phyloP scores from a whole-genome alignment of 2,797 vertebrate genomes.

The Oceanodroma leucorhoa region DNA sequence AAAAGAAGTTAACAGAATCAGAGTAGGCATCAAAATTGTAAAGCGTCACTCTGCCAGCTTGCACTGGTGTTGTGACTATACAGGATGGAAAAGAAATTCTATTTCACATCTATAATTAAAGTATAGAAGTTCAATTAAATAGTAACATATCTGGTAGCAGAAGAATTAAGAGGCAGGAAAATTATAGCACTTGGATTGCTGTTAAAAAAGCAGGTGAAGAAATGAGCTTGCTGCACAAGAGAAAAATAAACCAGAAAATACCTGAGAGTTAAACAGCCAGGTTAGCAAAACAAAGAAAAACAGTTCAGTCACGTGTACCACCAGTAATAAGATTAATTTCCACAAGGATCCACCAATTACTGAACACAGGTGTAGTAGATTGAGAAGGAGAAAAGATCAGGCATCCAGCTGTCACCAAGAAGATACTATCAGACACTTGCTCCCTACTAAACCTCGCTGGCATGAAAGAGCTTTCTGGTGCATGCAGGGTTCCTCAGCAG shows the following conservation, averaged over 20 bases:
- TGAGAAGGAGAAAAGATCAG: not conserved
- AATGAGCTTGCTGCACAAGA: not conserved
- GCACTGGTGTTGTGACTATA: not conserved
- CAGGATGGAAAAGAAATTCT: not conserved
- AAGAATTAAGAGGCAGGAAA: not conserved
- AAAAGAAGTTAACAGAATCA: not conserved
- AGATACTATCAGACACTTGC: not conserved
- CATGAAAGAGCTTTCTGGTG: not conserved
- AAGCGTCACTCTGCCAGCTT: not conserved
- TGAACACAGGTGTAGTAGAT: not conserved
- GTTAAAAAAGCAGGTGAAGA: not conserved
- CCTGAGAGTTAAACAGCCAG: not conserved
- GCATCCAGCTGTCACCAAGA: not conserved
- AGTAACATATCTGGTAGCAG: not conserved
- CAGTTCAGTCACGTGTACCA: not conserved
- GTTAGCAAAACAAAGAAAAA: not conserved
- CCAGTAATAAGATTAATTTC: not conserved
- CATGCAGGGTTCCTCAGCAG: not conserved
- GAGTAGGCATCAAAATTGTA: not conserved
- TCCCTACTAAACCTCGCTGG: not conserved
- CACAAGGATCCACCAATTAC: not conserved
- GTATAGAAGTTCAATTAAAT: not conserved
- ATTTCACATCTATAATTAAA: not conserved
- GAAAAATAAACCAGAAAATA: not conserved
- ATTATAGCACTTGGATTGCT: not conserved